Evolutionary conservation across 2,797 vertebrate genomes (phyloP), one percentile per base, ranked within the genome.

Genomic region (Enoplosus armatus): DNA sequence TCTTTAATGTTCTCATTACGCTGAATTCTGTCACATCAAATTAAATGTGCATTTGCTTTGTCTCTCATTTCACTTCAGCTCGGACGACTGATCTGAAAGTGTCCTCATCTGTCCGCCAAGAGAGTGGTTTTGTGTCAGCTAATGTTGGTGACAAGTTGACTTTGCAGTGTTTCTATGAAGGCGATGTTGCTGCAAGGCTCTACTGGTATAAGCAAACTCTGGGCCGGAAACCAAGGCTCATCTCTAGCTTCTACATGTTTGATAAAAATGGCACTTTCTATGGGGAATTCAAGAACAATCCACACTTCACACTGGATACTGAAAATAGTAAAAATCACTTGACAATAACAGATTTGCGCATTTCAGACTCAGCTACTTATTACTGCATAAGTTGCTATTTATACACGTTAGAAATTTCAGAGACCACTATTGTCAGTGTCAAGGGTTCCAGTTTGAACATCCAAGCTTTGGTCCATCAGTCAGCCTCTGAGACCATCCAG

Each of bases 341-440:
- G 8, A 33, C 6, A 0, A 82, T 82, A 22, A 24, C 50, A 7
- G 20, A 73, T 22, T 33, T 77, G 8, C 39, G 3, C 1, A 9
- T 43, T 16, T 82, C 56, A 37, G 75, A 83, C 43, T 60, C 80
- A 0, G 80, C 47, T 16, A 66, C 48, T 31, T 83, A 79, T 5
- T 71, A 10, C 55, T 83, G 80, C 3, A 16, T 22, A 0, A 43
- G n/a, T 8, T 5, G 18, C 24, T 3, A n/a, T 51, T 15, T 26
- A 3, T 59, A 43, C 37, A 16, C 10, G 0, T 50, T 75, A 1
- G 11, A 43, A 5, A 62, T 77, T 29, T 10, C 7, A 0, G 20
- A 72, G 31, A 39, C 26, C 31, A 26, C 4, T 5, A 61, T 48
- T 14, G 16, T 77, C n/a, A 39, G 1, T 20, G 62, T 82, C 4